A percentile compares a stretch with the other conserved stretches of the same genome.
These are phyloP conservation scores for Coluber constrictor DNA, from an alignment of 2,797 vertebrate genomes.

Conservation along the genomic window DNA sequence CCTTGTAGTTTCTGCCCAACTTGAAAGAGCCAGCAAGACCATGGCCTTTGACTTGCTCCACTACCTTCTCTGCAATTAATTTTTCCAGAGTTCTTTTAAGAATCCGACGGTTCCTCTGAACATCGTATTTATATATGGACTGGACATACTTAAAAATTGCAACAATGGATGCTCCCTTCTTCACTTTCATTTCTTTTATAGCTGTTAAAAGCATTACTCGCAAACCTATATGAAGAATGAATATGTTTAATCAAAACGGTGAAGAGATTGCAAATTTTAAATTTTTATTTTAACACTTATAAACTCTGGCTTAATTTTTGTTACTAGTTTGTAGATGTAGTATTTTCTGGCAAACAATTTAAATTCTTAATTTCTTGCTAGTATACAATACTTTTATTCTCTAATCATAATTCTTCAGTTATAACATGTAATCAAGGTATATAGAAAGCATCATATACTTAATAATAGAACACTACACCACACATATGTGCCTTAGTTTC, in stretches of 20 bases:
- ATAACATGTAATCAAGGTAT: neutral
- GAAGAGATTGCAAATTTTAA: slow-evolving; percentile 10
- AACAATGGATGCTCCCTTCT: slow-evolving; percentile 88
- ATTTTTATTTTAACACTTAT: neutral
- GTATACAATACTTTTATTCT: neutral
- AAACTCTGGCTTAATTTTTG: neutral
- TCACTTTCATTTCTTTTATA: slow-evolving; percentile 88
- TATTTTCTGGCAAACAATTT: neutral
- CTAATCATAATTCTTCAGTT: neutral
- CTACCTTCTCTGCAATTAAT: slow-evolving; percentile 84
- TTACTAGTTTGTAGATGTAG: neutral
- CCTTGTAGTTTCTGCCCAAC: slow-evolving; percentile 92
- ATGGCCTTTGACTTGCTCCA: slow-evolving; percentile 91
- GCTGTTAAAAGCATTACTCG: slow-evolving; percentile 91
- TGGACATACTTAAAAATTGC: slow-evolving; percentile 91
- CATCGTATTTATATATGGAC: slow-evolving; percentile 84
- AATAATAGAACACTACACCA: neutral
- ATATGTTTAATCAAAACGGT: slow-evolving; percentile 39
- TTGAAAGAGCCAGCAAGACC: slow-evolving; percentile 93
- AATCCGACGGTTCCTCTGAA: slow-evolving; percentile 85
- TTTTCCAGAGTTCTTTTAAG: slow-evolving; percentile 87
- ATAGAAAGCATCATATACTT: neutral
- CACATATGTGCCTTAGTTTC: neutral
- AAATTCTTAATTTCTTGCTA: neutral
- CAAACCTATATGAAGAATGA: slow-evolving; percentile 75